phyloP scores from a whole-genome alignment of 2,113 vertebrate genomes.

The Melierax canorus region DNA sequence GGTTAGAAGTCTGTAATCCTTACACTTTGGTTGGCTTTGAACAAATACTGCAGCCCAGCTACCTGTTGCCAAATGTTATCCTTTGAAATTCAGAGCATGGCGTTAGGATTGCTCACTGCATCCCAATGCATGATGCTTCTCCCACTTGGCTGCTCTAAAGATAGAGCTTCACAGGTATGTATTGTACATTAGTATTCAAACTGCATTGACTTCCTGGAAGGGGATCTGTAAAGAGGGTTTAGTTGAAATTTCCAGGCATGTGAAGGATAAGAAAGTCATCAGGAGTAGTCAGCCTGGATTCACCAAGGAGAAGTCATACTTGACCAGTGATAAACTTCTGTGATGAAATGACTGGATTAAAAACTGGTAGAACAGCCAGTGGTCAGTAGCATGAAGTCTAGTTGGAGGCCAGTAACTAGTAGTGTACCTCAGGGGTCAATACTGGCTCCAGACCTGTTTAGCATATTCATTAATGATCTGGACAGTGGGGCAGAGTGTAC shows the following conservation, averaged over 20 bases:
- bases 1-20: neutral
- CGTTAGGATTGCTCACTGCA: neutral
- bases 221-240: neutral
- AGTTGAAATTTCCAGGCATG: neutral
- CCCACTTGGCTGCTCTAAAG: neutral
- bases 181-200: neutral
- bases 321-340: neutral
- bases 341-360: neutral
- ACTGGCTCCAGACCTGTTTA: neutral
- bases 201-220: neutral
- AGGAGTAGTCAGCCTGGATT: neutral
- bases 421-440: neutral
- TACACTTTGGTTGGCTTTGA: neutral
- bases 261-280: neutral
- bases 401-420: neutral
- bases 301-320: neutral
- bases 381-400: neutral
- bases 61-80: neutral
- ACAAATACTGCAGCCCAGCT: neutral
- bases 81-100: neutral
- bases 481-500: neutral
- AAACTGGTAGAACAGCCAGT: neutral
- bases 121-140: neutral
- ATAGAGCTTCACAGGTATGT: neutral
- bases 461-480: neutral